Evolutionary conservation across 2,113 vertebrate species (phyloP).

Genomic region (Dicaeum eximium): DNA sequence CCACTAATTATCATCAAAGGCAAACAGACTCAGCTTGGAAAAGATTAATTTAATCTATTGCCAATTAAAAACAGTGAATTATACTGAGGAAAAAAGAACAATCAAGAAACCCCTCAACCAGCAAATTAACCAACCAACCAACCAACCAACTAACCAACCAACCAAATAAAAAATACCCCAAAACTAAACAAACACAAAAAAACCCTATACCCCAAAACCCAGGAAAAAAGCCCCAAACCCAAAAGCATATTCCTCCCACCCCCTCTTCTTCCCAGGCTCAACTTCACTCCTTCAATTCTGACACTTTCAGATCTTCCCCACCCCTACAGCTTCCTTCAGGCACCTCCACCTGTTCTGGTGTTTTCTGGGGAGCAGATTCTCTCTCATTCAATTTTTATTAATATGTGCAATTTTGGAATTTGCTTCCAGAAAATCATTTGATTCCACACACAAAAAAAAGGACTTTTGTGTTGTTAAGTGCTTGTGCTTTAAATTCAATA

Average conservation of each 20-base stretch:
- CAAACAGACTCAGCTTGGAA: not conserved
- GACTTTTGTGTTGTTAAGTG: not conserved
- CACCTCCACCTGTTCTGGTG: not conserved
- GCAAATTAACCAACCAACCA: not conserved
- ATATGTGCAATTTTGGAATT: not conserved
- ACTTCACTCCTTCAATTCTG: not conserved
- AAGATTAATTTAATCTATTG: not conserved
- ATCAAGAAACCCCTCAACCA: not conserved
- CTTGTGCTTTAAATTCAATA: not conserved
- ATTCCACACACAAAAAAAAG: not conserved
- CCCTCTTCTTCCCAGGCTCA: not conserved
- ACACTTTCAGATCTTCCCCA: not conserved
- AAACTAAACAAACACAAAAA: not conserved
- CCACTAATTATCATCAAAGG: not conserved
- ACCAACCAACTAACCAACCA: not conserved
- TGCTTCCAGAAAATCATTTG: not conserved
- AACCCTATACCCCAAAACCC: fast-evolving
- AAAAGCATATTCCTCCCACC: not conserved
- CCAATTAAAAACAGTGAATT: not conserved
- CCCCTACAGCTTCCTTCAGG: not conserved
- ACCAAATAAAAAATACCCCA: not conserved
- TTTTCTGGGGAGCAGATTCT: not conserved
- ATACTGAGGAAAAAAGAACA: not conserved
- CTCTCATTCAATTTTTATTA: not conserved
- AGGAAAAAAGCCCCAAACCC: not conserved